Conservation (phyloP, 2,888 invertebrate genomes). For the Argyresthia goedartella region DNA sequence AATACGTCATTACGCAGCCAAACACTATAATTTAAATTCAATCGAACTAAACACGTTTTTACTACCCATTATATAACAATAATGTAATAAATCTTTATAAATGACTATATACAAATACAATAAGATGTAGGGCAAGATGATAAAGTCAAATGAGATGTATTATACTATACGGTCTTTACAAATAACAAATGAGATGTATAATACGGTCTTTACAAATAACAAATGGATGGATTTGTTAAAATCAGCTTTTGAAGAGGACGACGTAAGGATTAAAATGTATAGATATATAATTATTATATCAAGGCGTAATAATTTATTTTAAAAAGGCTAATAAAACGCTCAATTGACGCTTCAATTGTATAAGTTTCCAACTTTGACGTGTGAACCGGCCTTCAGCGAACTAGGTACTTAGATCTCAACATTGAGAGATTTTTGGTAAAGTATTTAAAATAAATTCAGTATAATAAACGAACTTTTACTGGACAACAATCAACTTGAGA, state of each 20-base stretch:
- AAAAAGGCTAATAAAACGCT: slow-evolving; percentile 31
- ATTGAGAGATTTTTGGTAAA: slow-evolving; percentile 11
- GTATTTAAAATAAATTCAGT: slow-evolving; percentile 32
- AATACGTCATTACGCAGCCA: not conserved
- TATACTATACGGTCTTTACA: slow-evolving; percentile 29
- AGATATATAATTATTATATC: slow-evolving; percentile 20
- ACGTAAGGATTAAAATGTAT: slow-evolving; percentile 29
- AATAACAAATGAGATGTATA: slow-evolving; percentile 39
- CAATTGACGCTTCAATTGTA: slow-evolving; percentile 43
- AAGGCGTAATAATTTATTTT: slow-evolving; percentile 30
- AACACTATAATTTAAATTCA: slow-evolving; percentile 14
- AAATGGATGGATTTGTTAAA: slow-evolving; percentile 57
- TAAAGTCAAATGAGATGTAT: slow-evolving; percentile 31
- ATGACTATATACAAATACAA: slow-evolving; percentile 44
- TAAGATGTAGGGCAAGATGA: slow-evolving; percentile 51
- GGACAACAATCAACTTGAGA: slow-evolving; percentile 57
- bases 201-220: slow-evolving; percentile 31
- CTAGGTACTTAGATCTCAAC: not conserved
- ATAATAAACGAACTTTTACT: slow-evolving; percentile 38
- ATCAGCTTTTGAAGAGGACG: slow-evolving; percentile 41
- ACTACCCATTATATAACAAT: slow-evolving; percentile 28
- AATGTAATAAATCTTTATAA: slow-evolving; percentile 45
- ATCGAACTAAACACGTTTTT: slow-evolving; percentile 42
- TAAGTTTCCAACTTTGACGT: slow-evolving; percentile 9
- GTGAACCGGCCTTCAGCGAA: not conserved